Percentiles rank a stretch among this genome's conserved stretches.
These are phyloP conservation scores for Acheta domesticus DNA, from an alignment of 2,888 invertebrate species.

Conservation along the genomic window DNA sequence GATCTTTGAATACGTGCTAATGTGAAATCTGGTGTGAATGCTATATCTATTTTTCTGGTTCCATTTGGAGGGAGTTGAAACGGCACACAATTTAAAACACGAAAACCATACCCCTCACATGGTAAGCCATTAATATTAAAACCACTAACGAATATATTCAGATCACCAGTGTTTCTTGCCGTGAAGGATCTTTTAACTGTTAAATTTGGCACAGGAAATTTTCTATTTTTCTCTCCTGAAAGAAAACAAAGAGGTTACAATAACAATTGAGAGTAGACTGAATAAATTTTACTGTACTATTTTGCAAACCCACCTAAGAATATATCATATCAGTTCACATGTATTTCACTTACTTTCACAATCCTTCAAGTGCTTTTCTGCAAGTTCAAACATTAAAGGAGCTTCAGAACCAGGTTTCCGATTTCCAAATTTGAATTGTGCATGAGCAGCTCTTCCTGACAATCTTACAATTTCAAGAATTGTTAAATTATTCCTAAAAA, in stretches of 20 bases:
- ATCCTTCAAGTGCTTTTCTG: conserved; percentile 60
- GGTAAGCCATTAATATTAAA: conserved; percentile 62
- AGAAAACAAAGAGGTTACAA: conserved; percentile 30
- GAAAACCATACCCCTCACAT: conserved; percentile 79
- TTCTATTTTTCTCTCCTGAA: conserved; percentile 45
- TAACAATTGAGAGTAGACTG: conserved; percentile 24
- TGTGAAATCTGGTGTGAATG: conserved; percentile 85
- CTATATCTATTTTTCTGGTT: conserved; percentile 75
- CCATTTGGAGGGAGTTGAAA: conserved; percentile 70
- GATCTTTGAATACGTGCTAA: conserved; percentile 67
- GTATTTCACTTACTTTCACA: conserved; percentile 54
- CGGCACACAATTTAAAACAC: conserved; percentile 68
- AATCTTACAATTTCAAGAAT: conserved; percentile 81
- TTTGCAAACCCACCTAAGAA: neutral
- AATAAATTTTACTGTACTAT: conserved; percentile 28
- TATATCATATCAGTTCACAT: neutral
- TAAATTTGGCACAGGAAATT: conserved; percentile 57
- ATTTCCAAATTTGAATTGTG: conserved; percentile 84
- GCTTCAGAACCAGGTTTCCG: conserved; percentile 72
- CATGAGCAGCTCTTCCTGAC: conserved; percentile 78
- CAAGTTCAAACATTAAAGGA: conserved; percentile 77
- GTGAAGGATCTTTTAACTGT: conserved; percentile 77
- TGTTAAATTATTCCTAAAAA: conserved; percentile 84
- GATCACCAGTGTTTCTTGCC: conserved; percentile 85
- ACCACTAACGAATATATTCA: conserved; percentile 72